Evolutionary conservation across 2,888 invertebrate species (phyloP).

Genomic region (Cabera pusaria): DNA sequence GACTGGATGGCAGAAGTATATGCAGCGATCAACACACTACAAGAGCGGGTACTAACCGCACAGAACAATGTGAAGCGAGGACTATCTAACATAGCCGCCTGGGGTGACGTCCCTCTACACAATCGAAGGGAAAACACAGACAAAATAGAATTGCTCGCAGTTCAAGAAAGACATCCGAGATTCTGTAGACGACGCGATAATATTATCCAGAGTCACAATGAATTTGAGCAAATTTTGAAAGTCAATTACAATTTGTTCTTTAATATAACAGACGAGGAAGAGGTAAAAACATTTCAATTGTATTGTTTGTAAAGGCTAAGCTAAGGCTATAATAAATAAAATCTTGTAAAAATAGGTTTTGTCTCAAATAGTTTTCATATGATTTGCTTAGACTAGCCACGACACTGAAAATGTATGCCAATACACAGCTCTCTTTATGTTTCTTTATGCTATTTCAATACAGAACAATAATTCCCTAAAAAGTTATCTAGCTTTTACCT

Average conservation of each 20-base stretch:
- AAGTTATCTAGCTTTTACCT: too few relatives aligned
- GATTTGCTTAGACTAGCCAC: too few relatives aligned
- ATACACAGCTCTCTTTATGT: too few relatives aligned
- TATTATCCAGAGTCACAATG: conserved; percentile 76
- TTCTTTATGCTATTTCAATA: too few relatives aligned
- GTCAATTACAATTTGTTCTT: conserved; percentile 88
- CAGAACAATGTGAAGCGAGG: conserved; percentile 86
- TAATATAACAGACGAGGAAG: conserved; percentile 81
- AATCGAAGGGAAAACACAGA: conserved; percentile 83
- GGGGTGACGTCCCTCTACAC: conserved; percentile 90
- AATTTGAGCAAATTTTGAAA: conserved; percentile 82
- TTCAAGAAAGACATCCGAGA: conserved; percentile 80
- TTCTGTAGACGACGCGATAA: conserved; percentile 68
- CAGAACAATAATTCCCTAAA: too few relatives aligned
- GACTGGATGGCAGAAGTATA: conserved; percentile 88
- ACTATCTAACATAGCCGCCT: conserved; percentile 83
- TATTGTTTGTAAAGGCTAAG: too few relatives aligned
- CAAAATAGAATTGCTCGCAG: conserved; percentile 77
- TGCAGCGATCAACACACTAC: conserved; percentile 87
- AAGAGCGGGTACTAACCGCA: conserved; percentile 86
- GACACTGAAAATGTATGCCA: too few relatives aligned
- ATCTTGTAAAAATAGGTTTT: too few relatives aligned
- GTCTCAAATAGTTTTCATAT: too few relatives aligned
- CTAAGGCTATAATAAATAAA: too few relatives aligned
- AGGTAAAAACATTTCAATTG: too few relatives aligned